phyloP scores from a whole-genome alignment of 1,140 invertebrate genomes.

The Drosophila bocqueti region DNA sequence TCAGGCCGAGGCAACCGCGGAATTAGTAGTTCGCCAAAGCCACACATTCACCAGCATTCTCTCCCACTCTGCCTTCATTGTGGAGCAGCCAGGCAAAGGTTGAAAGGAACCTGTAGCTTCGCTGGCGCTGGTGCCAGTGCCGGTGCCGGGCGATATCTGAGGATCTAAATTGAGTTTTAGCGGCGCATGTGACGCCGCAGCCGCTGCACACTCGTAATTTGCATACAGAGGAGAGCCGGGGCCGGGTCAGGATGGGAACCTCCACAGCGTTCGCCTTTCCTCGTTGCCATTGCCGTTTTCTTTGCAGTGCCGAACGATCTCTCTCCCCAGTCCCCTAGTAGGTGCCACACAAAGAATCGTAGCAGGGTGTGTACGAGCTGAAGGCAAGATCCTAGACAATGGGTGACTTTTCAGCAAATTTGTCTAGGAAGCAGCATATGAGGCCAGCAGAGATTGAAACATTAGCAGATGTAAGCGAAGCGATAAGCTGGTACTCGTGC shows the following conservation, averaged over 20 bases:
- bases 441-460: slow-evolving; percentile 80
- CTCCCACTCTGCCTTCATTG: slow-evolving; percentile 1
- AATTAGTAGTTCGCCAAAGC: slow-evolving; percentile 37
- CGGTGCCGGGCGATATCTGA: slow-evolving; percentile 65
- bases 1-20: slow-evolving; percentile 31
- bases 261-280: slow-evolving; percentile 56
- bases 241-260: slow-evolving; percentile 61
- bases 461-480: slow-evolving; percentile 70
- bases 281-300: slow-evolving; percentile 11
- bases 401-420: slow-evolving; percentile 64
- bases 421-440: slow-evolving; percentile 72
- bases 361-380: slow-evolving; percentile 72
- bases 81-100: slow-evolving; percentile 3
- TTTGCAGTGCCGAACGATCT: slow-evolving; percentile 25
- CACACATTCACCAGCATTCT: slow-evolving; percentile 17
- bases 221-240: slow-evolving; percentile 70
- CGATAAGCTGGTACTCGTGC: slow-evolving; percentile 63
- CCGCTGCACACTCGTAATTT: slow-evolving; percentile 70
- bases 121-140: slow-evolving; percentile 10
- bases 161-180: slow-evolving; percentile 83
- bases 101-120: slow-evolving; percentile 54
- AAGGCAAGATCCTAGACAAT: slow-evolving; percentile 66
- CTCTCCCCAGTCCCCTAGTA: slow-evolving; percentile 16
- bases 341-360: slow-evolving; percentile 60
- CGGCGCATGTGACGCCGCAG: slow-evolving; percentile 75